Evolutionary conservation across 1,140 invertebrate genomes (phyloP).

Genomic region (Apolygus lucorum): DNA sequence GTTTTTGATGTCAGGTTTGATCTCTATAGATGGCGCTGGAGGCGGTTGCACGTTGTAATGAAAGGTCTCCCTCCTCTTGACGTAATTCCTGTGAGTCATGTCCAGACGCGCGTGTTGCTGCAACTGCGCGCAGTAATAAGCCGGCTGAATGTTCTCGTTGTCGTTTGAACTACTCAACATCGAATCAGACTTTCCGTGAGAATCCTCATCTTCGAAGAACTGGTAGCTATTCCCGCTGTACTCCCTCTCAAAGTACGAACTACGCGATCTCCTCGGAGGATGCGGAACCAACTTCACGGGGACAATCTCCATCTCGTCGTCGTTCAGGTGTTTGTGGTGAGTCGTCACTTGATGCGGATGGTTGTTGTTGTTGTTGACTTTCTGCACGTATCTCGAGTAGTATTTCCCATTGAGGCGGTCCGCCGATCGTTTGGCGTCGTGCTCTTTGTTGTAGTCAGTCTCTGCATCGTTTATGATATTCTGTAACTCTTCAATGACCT

Average conservation of each 20-base stretch:
- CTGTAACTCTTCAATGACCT: conserved; percentile 73
- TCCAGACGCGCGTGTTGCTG: not conserved
- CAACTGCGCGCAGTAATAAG: conserved; percentile 16
- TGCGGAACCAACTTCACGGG: conserved; percentile 52
- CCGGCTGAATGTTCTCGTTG: not conserved
- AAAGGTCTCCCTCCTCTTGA: conserved; percentile 28
- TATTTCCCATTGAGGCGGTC: conserved; percentile 29
- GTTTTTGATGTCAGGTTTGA: conserved; percentile 28
- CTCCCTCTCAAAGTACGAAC: conserved; percentile 43
- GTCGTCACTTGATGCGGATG: not conserved
- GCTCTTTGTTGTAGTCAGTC: conserved; percentile 49
- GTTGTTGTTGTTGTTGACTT: conserved; percentile 8
- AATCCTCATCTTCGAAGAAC: conserved; percentile 55
- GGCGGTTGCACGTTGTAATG: conserved; percentile 22
- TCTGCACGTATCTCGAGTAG: conserved; percentile 27
- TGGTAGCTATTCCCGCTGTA: conserved; percentile 34
- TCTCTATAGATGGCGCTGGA: conserved; percentile 2
- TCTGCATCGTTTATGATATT: conserved; percentile 79
- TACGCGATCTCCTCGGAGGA: conserved; percentile 48
- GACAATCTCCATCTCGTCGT: conserved; percentile 49
- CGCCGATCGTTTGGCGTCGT: conserved; percentile 18
- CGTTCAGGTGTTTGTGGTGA: not conserved
- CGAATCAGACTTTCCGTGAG: conserved; percentile 59
- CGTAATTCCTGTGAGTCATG: not conserved
- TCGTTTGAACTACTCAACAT: conserved; percentile 53